A percentile compares a stretch with the other conserved stretches of the same genome.
Evolutionary conservation across 2,113 vertebrate species (phyloP).

Genomic region (Labeo catla): DNA sequence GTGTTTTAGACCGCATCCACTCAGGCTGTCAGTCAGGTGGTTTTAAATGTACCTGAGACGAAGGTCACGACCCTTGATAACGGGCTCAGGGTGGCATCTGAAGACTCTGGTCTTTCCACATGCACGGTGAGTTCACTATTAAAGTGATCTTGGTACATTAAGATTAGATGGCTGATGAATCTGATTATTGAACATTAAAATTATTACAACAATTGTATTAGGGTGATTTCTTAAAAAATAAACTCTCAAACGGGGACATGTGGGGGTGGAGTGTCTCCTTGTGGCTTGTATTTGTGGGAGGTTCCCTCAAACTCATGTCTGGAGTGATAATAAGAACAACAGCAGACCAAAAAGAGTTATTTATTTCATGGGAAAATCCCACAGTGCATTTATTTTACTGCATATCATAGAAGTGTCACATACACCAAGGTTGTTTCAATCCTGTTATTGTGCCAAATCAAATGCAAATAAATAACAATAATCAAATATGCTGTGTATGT

Average conservation of each 20-base stretch:
- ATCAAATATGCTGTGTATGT: no score
- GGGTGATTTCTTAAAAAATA: background rate
- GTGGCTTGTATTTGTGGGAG: background rate
- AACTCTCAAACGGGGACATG: background rate
- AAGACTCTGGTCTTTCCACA: conserved; percentile 91
- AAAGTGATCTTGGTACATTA: background rate
- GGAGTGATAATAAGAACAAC: background rate
- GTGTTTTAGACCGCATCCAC: conserved; percentile 69
- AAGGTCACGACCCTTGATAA: conserved; percentile 88
- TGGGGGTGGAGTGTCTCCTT: background rate
- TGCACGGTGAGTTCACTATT: conserved; percentile 83
- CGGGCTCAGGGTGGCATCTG: conserved; percentile 91
- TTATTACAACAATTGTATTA: background rate
- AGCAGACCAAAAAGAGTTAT: background rate
- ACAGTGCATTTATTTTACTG: background rate
- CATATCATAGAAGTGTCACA: background rate
- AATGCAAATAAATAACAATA: background rate
- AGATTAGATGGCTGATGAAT: background rate
- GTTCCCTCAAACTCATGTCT: background rate
- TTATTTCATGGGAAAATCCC: background rate
- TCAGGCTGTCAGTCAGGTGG: conserved; percentile 79
- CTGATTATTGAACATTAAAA: no score
- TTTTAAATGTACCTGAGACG: conserved; percentile 93
- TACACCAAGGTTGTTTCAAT: background rate
- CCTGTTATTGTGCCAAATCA: background rate